Evolutionary conservation across 2,797 vertebrate genomes (phyloP).

Genomic region (Falco cherrug): DNA sequence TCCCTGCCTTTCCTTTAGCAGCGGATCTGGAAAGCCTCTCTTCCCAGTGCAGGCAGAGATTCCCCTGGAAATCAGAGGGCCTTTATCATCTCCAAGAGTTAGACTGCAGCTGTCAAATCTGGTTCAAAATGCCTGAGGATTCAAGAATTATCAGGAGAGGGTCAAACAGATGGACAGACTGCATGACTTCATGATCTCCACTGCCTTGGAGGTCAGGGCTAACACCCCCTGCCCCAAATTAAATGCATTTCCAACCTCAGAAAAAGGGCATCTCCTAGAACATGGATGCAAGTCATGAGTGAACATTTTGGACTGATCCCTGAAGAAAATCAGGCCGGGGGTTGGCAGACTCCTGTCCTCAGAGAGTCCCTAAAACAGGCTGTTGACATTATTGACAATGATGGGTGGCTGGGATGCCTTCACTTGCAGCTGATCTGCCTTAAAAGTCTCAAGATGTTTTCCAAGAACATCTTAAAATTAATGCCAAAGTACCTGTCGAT

Average conservation of each 20-base stretch:
- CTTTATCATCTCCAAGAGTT: slow-evolving; percentile 30
- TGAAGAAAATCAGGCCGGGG: not conserved
- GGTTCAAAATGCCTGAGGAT: slow-evolving; percentile 19
- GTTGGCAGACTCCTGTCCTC: not conserved
- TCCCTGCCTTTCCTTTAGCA: slow-evolving; percentile 32
- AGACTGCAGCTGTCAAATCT: not conserved
- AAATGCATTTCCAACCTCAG: not conserved
- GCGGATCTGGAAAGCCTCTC: slow-evolving; percentile 27
- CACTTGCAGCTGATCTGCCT: not conserved
- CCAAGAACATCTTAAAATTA: not conserved
- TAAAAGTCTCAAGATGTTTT: not conserved
- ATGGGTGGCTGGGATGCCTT: not conserved
- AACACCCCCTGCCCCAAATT: not conserved
- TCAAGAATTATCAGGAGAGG: not conserved
- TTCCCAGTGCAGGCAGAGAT: slow-evolving; percentile 24
- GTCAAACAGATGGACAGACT: slow-evolving; percentile 30
- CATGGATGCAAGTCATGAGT: not conserved
- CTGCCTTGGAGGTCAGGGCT: not conserved
- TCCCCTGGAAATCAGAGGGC: slow-evolving; percentile 44
- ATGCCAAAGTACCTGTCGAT: not conserved
- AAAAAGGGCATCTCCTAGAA: not conserved
- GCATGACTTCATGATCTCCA: not conserved
- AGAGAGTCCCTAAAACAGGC: not conserved
- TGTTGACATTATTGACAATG: not conserved
- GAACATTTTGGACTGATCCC: not conserved